Evolutionary conservation across 2,113 vertebrate genomes (phyloP).

Genomic region (Gracilinanus agilis): DNA sequence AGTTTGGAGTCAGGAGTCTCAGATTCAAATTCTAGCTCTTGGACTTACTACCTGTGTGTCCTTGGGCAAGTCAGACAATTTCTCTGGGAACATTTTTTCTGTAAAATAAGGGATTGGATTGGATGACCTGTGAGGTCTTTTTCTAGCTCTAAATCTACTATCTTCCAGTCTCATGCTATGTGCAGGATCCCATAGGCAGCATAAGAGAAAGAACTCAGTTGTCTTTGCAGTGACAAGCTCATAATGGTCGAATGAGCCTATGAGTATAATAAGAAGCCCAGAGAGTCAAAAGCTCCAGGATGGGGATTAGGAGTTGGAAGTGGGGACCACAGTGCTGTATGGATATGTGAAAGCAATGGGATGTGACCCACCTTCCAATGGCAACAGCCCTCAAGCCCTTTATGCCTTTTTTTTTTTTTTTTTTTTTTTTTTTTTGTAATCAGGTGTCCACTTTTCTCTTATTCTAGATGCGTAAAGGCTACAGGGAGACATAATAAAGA

Average conservation of each 20-base stretch:
- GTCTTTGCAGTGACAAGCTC: constrained; percentile 12
- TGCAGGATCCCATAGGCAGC: not conserved
- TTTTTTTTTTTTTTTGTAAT: not conserved
- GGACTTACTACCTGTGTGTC: not conserved
- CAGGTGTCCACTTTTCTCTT: not conserved
- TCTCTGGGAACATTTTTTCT: not conserved
- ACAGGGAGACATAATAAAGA: not conserved
- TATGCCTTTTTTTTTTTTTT: not conserved
- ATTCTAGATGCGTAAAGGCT: constrained; percentile 41
- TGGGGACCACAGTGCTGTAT: not conserved
- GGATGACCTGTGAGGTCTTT: not conserved
- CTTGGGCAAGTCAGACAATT: not conserved
- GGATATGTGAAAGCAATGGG: not conserved
- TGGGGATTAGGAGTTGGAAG: not conserved
- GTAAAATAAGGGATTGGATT: not conserved
- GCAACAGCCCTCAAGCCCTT: not conserved
- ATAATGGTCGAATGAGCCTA: not conserved
- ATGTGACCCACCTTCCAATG: constrained; percentile 18
- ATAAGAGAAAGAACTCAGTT: not conserved
- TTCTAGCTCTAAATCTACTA: not conserved
- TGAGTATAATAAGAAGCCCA: not conserved
- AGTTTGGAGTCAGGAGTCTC: not conserved
- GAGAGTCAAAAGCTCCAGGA: not conserved
- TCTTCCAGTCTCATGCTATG: not conserved
- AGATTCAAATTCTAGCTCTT: not conserved